phyloP scores from a whole-genome alignment of 2,888 invertebrate genomes.

The Noctua janthina region DNA sequence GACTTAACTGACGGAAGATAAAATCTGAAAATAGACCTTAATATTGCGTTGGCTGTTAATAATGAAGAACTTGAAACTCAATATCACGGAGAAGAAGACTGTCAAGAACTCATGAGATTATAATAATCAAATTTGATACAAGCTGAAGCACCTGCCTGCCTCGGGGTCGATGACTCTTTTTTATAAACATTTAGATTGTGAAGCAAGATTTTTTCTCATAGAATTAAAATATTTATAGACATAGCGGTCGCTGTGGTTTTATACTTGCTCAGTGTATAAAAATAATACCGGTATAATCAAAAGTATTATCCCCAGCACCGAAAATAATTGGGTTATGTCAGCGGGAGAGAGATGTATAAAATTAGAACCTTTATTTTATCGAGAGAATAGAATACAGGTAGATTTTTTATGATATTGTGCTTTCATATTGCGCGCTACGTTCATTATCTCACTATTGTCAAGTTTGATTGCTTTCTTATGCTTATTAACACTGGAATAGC shows the following conservation, averaged over 20 bases:
- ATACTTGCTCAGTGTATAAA: background rate
- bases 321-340: conserved; percentile 43
- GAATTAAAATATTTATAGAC: conserved; percentile 54
- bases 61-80: background rate
- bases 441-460: background rate
- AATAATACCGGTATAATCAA: conserved; percentile 17
- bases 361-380: conserved; percentile 27
- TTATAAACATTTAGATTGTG: conserved; percentile 48
- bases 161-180: conserved; percentile 55
- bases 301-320: conserved; percentile 13
- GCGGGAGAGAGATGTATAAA: conserved; percentile 23
- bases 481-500: background rate
- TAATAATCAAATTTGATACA: conserved; percentile 32
- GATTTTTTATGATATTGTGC: background rate
- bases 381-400: background rate
- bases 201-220: conserved; percentile 40
- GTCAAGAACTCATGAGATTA: background rate
- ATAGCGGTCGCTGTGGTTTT: conserved; percentile 20
- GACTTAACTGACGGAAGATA: background rate
- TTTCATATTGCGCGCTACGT: background rate
- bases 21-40: background rate
- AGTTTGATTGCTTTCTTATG: background rate
- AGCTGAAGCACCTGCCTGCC: conserved; percentile 26
- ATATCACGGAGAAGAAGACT: background rate
- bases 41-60: conserved; percentile 4